Evolutionary conservation across 1,140 invertebrate genomes (phyloP).

Genomic region (Thalassaphorura encarpata): DNA sequence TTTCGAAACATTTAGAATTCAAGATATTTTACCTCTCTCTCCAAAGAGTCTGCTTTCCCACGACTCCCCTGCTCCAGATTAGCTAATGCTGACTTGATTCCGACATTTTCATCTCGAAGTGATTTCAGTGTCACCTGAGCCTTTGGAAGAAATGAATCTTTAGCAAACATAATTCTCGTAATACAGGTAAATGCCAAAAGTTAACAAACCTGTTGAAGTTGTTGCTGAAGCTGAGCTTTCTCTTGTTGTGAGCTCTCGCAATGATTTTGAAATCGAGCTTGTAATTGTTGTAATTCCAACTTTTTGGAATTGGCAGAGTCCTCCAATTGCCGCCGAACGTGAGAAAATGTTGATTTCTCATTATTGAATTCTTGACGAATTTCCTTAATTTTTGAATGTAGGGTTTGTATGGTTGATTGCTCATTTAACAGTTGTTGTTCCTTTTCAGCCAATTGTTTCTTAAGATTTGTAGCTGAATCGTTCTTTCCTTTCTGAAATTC

Average conservation of each 20-base stretch:
- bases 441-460: constrained; percentile 59
- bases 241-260: constrained; percentile 12
- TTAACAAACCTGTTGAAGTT: constrained; percentile 18
- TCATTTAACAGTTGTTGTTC: constrained; percentile 58
- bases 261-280: constrained; percentile 10
- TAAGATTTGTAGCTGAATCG: constrained; percentile 71
- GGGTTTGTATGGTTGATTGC: constrained; percentile 50
- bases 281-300: constrained; percentile 19
- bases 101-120: no score
- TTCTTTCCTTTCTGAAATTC: constrained; percentile 52
- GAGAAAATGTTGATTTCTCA: constrained; percentile 49
- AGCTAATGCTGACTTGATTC: no score
- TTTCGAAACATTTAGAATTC: no score
- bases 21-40: no score
- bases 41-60: no score
- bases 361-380: constrained; percentile 57
- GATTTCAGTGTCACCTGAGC: no score
- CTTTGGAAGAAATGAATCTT: no score
- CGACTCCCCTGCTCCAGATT: no score
- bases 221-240: constrained; percentile 15
- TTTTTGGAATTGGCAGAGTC: constrained; percentile 8
- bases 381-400: constrained; percentile 65
- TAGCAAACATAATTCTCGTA: no score
- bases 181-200: no score
- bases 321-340: constrained; percentile 40